Percentiles rank a stretch among this genome's conserved stretches.
Evolutionary conservation across 2,797 vertebrate species (phyloP).

Genomic region (Onychomys arenicola): DNA sequence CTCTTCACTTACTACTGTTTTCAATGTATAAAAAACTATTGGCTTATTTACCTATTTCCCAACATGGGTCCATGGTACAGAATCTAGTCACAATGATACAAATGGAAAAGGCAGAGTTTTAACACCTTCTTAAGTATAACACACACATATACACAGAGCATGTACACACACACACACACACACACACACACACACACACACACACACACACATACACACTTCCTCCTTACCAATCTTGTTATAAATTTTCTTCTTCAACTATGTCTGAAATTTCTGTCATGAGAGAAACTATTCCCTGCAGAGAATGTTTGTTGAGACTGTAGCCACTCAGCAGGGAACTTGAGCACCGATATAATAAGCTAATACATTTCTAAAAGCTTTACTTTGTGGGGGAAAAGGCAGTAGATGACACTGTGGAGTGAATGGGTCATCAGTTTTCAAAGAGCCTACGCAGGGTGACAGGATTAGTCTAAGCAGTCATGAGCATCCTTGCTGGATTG

Average conservation of each 20-base stretch:
- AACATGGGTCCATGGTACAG: neutral
- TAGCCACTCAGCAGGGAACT: neutral
- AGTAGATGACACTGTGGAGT: neutral
- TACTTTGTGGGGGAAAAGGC: rapidly evolving
- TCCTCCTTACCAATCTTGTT: neutral
- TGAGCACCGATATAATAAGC: neutral
- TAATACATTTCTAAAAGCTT: neutral
- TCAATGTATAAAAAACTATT: neutral
- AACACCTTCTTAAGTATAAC: neutral
- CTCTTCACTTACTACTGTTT: neutral
- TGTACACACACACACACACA: neutral
- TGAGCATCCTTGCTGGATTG: neutral
- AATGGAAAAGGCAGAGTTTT: neutral
- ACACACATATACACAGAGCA: too few species aligned
- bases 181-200: too few species aligned
- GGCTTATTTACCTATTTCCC: neutral
- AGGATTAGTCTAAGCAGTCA: neutral
- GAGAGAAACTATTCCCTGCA: neutral
- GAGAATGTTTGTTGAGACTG: neutral
- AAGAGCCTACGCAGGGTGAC: neutral
- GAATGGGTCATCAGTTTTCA: neutral
- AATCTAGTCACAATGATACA: neutral
- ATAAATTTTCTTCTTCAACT: too few species aligned
- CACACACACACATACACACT: neutral
- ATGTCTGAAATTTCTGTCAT: neutral